A percentile compares a stretch with the other conserved stretches of the same genome.
phyloP scores from a whole-genome alignment of 2,797 vertebrate species.

The Vultur gryphus region DNA sequence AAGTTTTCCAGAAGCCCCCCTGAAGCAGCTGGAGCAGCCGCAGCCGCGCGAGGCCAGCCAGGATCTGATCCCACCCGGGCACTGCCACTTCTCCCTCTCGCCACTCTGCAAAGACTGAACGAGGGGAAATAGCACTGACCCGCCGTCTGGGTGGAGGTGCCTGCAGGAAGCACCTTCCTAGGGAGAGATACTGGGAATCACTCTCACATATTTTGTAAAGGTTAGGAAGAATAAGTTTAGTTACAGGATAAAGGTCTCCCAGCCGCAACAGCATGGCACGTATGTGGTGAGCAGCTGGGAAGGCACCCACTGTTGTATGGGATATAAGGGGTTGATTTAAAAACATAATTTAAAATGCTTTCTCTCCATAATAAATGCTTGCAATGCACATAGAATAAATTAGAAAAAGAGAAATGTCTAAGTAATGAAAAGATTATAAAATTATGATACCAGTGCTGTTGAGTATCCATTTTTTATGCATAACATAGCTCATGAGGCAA shows the following conservation, averaged over 20 bases:
- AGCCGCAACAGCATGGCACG: accelerated
- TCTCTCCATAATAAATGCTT: neutral
- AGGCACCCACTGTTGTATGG: neutral
- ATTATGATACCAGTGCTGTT: neutral
- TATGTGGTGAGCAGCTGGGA: neutral
- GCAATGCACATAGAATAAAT: neutral
- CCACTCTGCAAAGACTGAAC: too few species aligned
- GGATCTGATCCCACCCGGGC: neutral
- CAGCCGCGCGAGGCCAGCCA: neutral
- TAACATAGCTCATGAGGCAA: neutral
- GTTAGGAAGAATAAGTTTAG: neutral
- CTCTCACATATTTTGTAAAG: neutral
- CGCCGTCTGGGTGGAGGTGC: accelerated
- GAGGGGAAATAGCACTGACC: neutral
- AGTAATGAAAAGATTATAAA: neutral
- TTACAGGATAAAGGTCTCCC: neutral
- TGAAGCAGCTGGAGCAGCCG: neutral
- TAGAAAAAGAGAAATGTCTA: neutral
- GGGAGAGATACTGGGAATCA: neutral
- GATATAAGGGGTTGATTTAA: neutral
- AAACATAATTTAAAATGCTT: neutral
- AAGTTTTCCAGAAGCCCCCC: neutral
- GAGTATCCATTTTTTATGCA: neutral
- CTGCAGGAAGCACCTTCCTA: neutral
- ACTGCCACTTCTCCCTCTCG: neutral